A percentile compares a stretch with the other conserved stretches of the same genome.
phyloP scores from a whole-genome alignment of 2,797 vertebrate genomes.

The Malurus leucopterus region DNA sequence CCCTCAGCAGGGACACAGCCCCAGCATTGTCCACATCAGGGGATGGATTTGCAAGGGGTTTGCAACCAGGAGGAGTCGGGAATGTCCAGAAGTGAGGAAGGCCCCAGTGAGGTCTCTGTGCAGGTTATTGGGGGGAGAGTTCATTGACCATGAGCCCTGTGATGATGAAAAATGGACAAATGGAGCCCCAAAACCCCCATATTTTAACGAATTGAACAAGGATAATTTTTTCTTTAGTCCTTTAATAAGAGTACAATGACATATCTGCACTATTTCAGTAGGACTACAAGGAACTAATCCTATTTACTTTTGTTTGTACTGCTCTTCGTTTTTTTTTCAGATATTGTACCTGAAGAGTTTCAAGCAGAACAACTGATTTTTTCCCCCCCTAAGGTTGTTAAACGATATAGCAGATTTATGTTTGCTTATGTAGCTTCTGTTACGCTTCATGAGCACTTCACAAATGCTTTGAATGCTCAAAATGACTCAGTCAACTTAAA shows the following conservation, averaged over 20 bases:
- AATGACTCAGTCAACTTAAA: background rate
- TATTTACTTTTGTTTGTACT: background rate
- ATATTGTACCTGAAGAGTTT: background rate
- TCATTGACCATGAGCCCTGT: background rate
- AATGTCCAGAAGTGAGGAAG: background rate
- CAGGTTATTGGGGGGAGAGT: background rate
- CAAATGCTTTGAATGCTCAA: constrained; percentile 20
- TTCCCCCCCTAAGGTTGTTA: background rate
- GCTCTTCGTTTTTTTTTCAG: background rate
- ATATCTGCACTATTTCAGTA: background rate
- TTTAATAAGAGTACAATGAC: background rate
- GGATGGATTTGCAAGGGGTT: background rate
- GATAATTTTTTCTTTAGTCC: background rate
- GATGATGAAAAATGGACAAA: background rate
- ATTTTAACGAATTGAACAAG: background rate
- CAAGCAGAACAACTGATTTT: background rate
- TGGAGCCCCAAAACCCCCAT: fast-evolving
- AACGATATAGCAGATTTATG: background rate
- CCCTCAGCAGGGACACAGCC: background rate
- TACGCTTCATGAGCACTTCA: constrained; percentile 2
- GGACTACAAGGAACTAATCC: background rate
- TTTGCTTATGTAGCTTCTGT: constrained; percentile 36
- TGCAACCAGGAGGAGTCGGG: background rate
- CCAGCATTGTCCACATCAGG: background rate
- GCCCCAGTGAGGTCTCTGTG: background rate